Conservation (phyloP, 2,888 invertebrate species). For the Plusia festucae region DNA sequence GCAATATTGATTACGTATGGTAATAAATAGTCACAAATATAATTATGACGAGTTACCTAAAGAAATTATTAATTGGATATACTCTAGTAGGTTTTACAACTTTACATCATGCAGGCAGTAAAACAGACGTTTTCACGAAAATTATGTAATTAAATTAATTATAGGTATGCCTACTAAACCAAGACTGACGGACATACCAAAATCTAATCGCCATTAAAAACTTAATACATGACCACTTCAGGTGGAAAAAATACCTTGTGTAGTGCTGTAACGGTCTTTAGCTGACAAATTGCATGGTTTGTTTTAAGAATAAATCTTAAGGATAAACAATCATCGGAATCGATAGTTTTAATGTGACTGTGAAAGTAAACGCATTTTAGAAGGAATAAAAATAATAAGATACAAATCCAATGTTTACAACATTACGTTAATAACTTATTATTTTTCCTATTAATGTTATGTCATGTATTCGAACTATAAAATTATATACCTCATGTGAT, state of each 20-base stretch:
- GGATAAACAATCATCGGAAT: too few relatives aligned
- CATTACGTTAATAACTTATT: too few relatives aligned
- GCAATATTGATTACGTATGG: conserved; percentile 9
- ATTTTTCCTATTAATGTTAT: too few relatives aligned
- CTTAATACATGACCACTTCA: too few relatives aligned
- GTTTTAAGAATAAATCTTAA: neutral
- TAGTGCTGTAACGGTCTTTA: neutral
- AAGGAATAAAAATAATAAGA: too few relatives aligned
- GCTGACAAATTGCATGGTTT: neutral
- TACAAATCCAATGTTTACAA: too few relatives aligned
- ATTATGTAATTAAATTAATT: conserved; percentile 38
- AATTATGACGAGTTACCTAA: conserved; percentile 35
- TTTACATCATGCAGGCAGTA: conserved; percentile 48
- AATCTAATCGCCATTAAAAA: conserved; percentile 6
- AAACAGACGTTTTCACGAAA: conserved; percentile 43
- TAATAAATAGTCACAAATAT: conserved; percentile 27
- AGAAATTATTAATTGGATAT: conserved; percentile 52
- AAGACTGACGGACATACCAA: conserved; percentile 19
- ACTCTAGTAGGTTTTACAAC: conserved; percentile 45
- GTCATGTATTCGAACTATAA: too few relatives aligned
- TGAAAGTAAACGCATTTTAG: too few relatives aligned
- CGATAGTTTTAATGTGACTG: too few relatives aligned
- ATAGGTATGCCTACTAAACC: conserved; percentile 18
- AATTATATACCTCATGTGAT: too few relatives aligned
- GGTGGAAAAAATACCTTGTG: neutral